A percentile compares a stretch with the other conserved stretches of the same genome.
Evolutionary conservation across 2,113 vertebrate species (phyloP).

Genomic region (Nothoprocta pentlandii): DNA sequence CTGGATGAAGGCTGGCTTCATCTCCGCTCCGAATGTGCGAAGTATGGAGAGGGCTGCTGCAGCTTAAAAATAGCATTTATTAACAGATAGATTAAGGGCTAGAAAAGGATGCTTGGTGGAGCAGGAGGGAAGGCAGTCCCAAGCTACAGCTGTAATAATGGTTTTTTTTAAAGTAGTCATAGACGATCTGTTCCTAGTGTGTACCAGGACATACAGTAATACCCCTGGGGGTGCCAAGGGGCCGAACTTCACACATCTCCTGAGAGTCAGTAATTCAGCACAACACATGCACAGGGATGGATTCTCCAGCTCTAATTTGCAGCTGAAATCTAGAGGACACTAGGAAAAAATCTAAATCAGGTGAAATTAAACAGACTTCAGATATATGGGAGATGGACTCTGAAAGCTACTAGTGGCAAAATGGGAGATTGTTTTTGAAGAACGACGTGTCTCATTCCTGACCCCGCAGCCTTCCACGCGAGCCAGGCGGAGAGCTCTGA

Average conservation of each 20-base stretch:
- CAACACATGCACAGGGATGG: fast-evolving
- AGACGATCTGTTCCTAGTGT: conserved; percentile 24
- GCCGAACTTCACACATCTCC: neutral
- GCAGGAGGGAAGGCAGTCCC: conserved; percentile 7
- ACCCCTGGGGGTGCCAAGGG: neutral
- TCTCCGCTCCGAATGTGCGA: neutral
- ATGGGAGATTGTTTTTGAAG: conserved; percentile 55
- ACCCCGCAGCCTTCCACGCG: conserved; percentile 2
- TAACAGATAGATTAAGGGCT: conserved; percentile 2
- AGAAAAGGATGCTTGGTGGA: conserved; percentile 14
- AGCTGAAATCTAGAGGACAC: neutral
- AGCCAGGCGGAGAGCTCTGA: conserved; percentile 33
- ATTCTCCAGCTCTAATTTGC: fast-evolving
- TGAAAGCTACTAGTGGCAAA: conserved; percentile 36
- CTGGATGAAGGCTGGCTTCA: neutral
- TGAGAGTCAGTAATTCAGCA: neutral
- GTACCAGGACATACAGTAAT: neutral
- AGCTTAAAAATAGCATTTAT: conserved; percentile 18
- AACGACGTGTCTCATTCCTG: conserved; percentile 60
- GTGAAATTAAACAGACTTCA: neutral
- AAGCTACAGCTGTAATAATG: conserved; percentile 8
- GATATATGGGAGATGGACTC: neutral
- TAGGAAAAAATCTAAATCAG: neutral
- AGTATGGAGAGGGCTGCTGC: neutral
- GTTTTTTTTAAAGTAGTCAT: neutral